Base-by-base conservation (phyloP, 2,888 invertebrate species). In the Drosophila nr. perissopoda region DNA sequence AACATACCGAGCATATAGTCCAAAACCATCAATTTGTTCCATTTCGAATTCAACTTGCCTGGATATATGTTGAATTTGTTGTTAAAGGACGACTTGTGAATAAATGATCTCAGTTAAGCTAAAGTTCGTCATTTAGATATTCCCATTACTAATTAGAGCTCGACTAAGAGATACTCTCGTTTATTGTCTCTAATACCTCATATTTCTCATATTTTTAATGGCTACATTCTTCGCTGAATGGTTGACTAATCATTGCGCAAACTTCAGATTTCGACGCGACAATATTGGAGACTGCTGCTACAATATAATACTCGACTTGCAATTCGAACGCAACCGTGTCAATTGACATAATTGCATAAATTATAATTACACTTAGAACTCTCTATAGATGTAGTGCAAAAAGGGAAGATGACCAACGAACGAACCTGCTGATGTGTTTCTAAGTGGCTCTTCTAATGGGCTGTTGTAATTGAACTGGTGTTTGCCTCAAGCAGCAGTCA, bases 341-440 rank as follows among this genome's bases (percentile, higher is more conserved):
- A 83, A 74, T 74, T 88, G 88, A 80, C 81, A 81, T 42, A 46
- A 46, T 46, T 46, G 25, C 16, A 25, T 25, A 25, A 70, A 54
- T 71, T 70, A 51, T 67, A 71, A 70, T 80, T 73, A 76, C 62
- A 63, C 51, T 71, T 73, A 60, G 72, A 73, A 56, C 66, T 83
- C 72, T 82, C n/a, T 64, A 68, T 38, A 62, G 69, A 68, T 64
- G 68, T 63, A 16, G 40, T 66, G 34, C 40, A 60, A 49, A 49
- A 53, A 60, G 60, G 64, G 58, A 51, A 34, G 54, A 40, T 53
- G 27, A 18, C 27, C 31, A 31, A 31, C 33, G 16, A 31, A 42
- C 51, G 40, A 57, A 31, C 52, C 62, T 16, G 8, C 21, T 16
- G 8, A 16, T 16, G 21, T 46, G 21, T 16, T 8, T 46, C 46